A percentile compares a stretch with the other conserved stretches of the same genome.
These are phyloP conservation scores for Phalloptychus januarius DNA, from an alignment of 2,797 vertebrate species.

Conservation along the genomic window DNA sequence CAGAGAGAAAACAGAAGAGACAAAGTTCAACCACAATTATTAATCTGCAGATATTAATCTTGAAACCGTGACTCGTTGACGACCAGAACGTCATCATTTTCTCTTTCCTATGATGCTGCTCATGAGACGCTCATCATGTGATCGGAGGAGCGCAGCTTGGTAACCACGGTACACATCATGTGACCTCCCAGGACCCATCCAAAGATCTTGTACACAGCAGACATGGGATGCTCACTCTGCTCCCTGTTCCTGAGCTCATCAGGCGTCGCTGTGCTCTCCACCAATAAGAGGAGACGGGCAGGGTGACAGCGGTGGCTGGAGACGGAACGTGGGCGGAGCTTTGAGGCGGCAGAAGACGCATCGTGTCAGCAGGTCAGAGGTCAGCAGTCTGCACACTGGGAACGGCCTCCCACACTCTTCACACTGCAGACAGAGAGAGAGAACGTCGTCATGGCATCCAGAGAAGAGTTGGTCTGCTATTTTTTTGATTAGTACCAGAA, in stretches of 20 bases:
- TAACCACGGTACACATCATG: neutral
- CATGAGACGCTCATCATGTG: neutral
- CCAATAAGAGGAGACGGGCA: neutral
- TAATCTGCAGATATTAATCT: too few species aligned
- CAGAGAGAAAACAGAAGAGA: too few species aligned
- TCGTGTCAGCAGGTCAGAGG: constrained; percentile 45
- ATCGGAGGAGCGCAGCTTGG: too few species aligned
- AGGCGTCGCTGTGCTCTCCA: neutral
- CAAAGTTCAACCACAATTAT: too few species aligned
- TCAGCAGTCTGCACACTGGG: constrained; percentile 61
- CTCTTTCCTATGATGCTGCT: neutral
- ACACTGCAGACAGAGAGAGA: constrained; percentile 66
- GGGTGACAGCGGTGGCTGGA: constrained; percentile 7
- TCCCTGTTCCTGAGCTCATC: too few species aligned
- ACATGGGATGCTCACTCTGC: too few species aligned
- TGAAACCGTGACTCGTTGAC: too few species aligned
- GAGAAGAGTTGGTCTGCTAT: too few species aligned
- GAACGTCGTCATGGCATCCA: neutral
- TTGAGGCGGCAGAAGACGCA: constrained; percentile 80
- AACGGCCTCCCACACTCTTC: constrained; percentile 77
- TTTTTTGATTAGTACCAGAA: too few species aligned
- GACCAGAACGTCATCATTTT: neutral
- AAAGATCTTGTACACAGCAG: too few species aligned
- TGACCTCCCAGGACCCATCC: too few species aligned
- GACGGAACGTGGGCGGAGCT: constrained; percentile 25